Evolutionary conservation across 2,888 invertebrate species (phyloP).

Genomic region (Conus canariensis): DNA sequence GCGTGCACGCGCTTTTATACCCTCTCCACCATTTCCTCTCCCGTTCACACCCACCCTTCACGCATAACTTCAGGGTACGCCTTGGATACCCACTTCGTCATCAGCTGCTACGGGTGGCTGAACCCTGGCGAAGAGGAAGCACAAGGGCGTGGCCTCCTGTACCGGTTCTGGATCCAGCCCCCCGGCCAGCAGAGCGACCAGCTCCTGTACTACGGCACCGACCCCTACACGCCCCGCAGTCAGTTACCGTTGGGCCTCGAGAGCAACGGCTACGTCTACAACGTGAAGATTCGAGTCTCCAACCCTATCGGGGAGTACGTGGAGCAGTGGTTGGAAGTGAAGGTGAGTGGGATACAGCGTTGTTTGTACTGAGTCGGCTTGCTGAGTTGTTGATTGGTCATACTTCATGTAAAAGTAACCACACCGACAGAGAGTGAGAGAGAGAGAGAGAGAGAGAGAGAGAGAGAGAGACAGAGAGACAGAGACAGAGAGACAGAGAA

Average conservation of each 20-base stretch:
- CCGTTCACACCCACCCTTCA: not conserved
- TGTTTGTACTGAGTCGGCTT: too few relatives aligned
- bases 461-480: too few relatives aligned
- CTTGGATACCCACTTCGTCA: conserved; percentile 59
- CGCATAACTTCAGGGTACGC: conserved; percentile 46
- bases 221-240: conserved; percentile 61
- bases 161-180: conserved; percentile 63
- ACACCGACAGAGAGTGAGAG: too few relatives aligned
- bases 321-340: conserved; percentile 55
- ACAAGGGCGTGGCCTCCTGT: conserved; percentile 58
- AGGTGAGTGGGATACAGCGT: conserved; percentile 46
- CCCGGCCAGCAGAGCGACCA: conserved; percentile 55
- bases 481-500: too few relatives aligned
- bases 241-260: conserved; percentile 60
- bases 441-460: too few relatives aligned
- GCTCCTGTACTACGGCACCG: conserved; percentile 65
- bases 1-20: not conserved
- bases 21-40: not conserved
- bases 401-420: too few relatives aligned
- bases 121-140: conserved; percentile 63
- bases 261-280: conserved; percentile 54
- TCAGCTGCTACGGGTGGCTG: conserved; percentile 63
- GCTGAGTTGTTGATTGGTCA: too few relatives aligned
- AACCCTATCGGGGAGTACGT: conserved; percentile 66
- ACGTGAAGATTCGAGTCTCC: conserved; percentile 60